phyloP scores from a whole-genome alignment of 2,888 invertebrate genomes.

The Catocala sponsa region DNA sequence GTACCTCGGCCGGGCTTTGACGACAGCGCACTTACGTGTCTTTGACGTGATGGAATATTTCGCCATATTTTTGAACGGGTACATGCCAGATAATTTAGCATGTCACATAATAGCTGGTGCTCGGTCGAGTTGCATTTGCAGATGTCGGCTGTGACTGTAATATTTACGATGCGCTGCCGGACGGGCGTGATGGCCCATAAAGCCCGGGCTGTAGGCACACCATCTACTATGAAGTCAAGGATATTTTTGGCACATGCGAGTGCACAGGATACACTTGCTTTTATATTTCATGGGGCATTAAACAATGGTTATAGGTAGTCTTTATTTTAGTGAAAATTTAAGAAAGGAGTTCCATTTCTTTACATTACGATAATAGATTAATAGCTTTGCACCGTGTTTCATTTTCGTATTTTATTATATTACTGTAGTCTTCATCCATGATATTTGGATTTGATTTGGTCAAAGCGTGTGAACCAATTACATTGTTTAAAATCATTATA shows the following conservation, averaged over 20 bases:
- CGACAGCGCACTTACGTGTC: constrained; percentile 42
- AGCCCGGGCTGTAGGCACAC: constrained; percentile 71
- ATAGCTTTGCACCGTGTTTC: too few species aligned
- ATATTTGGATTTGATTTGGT: too few species aligned
- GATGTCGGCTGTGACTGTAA: constrained; percentile 61
- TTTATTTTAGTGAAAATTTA: constrained; percentile 16
- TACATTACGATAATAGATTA: too few species aligned
- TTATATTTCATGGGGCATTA: constrained; percentile 66
- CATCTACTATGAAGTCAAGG: constrained; percentile 72
- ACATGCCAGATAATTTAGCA: constrained; percentile 31
- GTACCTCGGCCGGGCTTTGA: constrained; percentile 56
- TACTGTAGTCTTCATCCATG: too few species aligned
- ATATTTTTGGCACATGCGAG: constrained; percentile 79
- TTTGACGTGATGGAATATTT: constrained; percentile 57
- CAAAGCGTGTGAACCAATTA: too few species aligned
- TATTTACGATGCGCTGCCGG: constrained; percentile 78
- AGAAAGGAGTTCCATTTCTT: too few species aligned
- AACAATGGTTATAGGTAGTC: constrained; percentile 33
- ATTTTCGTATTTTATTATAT: too few species aligned
- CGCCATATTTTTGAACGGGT: constrained; percentile 42
- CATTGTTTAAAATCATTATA: too few species aligned
- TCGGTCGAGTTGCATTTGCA: constrained; percentile 63
- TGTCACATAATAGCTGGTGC: constrained; percentile 48
- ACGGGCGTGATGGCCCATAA: constrained; percentile 80
- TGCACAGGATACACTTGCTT: constrained; percentile 63